A percentile compares a stretch with the other conserved stretches of the same genome.
Evolutionary conservation across 2,888 invertebrate genomes (phyloP).

Genomic region (Metacarcinus magister): DNA sequence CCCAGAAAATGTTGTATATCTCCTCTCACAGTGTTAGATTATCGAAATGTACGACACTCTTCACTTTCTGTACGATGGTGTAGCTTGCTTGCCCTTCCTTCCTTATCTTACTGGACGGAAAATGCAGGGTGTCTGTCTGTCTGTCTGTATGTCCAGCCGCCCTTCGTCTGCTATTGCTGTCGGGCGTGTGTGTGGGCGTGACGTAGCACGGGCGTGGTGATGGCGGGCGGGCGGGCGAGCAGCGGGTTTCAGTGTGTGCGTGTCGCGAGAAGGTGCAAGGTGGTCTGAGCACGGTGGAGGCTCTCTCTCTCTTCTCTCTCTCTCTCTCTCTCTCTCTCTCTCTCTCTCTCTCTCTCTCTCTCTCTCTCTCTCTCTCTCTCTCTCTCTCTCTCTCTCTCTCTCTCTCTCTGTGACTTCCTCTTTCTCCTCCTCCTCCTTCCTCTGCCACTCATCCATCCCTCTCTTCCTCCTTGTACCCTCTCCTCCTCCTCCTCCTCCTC

Average conservation of each 20-base stretch:
- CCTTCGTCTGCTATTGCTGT: neutral
- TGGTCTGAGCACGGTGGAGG: constrained; percentile 52
- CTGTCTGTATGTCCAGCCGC: neutral
- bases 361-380: constrained; percentile 47
- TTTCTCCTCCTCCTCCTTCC: neutral
- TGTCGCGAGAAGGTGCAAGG: constrained; percentile 18
- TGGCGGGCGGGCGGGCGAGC: neutral
- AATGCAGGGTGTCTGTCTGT: neutral
- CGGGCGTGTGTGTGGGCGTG: neutral
- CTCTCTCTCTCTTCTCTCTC: neutral
- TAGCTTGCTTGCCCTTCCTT: neutral
- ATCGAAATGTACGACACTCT: too few species aligned
- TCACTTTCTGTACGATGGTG: too few species aligned
- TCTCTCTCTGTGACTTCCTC: neutral
- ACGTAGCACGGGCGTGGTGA: neutral
- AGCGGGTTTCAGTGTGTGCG: neutral
- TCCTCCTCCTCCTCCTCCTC: neutral
- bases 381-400: neutral
- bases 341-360: neutral
- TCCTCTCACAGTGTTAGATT: too few species aligned
- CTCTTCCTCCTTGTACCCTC: neutral
- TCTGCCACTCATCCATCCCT: neutral
- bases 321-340: constrained; percentile 52
- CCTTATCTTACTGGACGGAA: constrained; percentile 18
- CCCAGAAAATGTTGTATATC: too few species aligned